Evolutionary conservation across 2,113 vertebrate species (phyloP), one percentile per base, ranked within the genome.

Genomic region (Pseudolaguvia tuberculata): DNA sequence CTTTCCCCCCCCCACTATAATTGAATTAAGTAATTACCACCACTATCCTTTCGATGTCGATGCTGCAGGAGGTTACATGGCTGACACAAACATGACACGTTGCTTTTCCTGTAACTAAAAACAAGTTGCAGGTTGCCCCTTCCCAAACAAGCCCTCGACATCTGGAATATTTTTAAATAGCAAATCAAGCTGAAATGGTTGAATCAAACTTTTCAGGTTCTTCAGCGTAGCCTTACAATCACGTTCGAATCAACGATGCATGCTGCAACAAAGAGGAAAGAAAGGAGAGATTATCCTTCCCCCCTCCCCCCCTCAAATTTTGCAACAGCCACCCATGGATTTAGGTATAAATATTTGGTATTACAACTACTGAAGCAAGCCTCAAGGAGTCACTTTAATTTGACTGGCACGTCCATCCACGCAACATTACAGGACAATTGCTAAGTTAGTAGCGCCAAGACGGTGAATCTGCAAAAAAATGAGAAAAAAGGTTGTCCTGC

Each of bases 381-480:
- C 56, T 57, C 21, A 42, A n/a, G 39, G 9, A 9, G 39, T 42
- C 39, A 5, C 39, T 35, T 35, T 35, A 6, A 3, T 4, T 4
- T 35, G 3, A 35, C 31, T 4, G 31, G 31, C 31, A 35, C 31
- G 31, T 87, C 84, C 85, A 73, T 67, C 74, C 81, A 86, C 50
- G 85, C 76, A 53, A 21, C 42, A 80, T 61, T 65, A 76, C 79
- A 78, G 82, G 75, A 80, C 85, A 80, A 83, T 79, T 67, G 81
- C 50, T 75, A 86, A 80, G 84, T 87, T 80, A 75, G 82, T 66
- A 70, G 82, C 81, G 81, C 58, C 63, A 77, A 70, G 79, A 72
- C 14, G 80, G 78, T 42, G 82, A 66, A 88, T 89, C 89, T 92
- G 90, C 23, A 59, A 72, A 59, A 67, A 81, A 79, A 81, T 84